Base-by-base conservation (phyloP, 2,113 vertebrate species). In the Strix uralensis region DNA sequence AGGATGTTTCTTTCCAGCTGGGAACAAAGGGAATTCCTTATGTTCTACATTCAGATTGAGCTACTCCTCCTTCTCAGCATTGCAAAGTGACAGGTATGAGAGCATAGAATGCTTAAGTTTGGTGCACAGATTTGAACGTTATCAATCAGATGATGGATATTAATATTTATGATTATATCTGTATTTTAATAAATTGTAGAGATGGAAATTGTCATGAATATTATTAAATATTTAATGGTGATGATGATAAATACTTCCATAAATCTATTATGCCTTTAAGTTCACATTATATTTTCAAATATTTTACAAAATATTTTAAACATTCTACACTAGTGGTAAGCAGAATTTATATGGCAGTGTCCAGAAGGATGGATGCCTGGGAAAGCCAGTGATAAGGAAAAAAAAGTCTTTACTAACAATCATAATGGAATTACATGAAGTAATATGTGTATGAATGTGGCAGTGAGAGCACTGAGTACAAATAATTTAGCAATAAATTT, bases 401-500 rank as follows among this genome's bases (percentile, higher is more conserved):
- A 40, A 79, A 38, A 91, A 55, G 29, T 46, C 47, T 95, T 78
- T 86, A n/a, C 51, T 84, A 26, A 15, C 36, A 58, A 15, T 58
- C 2, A 5, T 38, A 42, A 34, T 36, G 58, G 73, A 85, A 75
- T 79, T 81, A 42, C 54, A 82, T 20, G 51, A 80, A 70, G 38
- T 1, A 0, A 30, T 80, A 16, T 8, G 30, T 34, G n/a, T 20
- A 81, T 11, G 32, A 81, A 44, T 81, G 67, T 73, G 51, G 18
- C 78, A 91, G 15, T 62, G 42, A 77, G 57, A 90, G 32, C 49
- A 73, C 11, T 55, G 87, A 59, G 38, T 71, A 70, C 54, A 75
- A 91, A 81, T 66, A 91, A 88, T 83, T 71, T 49, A 88, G 26
- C 52, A 55, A 34, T 88, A 67, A 59, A 67, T 94, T 95, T 93